Conservation (phyloP, 2,797 vertebrate species). For the Pseudochaenichthys georgianus region DNA sequence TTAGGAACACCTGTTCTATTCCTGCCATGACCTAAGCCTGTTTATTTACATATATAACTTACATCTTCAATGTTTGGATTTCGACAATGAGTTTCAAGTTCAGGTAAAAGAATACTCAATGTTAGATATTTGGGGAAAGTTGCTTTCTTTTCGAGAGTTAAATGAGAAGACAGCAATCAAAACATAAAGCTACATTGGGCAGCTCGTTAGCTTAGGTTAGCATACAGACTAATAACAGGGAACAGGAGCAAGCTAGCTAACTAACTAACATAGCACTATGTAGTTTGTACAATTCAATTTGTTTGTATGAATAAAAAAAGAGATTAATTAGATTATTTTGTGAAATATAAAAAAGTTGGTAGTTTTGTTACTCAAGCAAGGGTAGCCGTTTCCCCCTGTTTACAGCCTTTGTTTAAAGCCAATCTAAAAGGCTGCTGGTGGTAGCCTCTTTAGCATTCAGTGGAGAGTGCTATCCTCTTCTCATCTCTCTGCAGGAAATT, state of each 20-base stretch:
- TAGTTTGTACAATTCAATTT: background rate
- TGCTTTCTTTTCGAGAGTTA: background rate
- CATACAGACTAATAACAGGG: background rate
- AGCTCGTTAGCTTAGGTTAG: background rate
- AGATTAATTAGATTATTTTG: background rate
- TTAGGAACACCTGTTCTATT: background rate
- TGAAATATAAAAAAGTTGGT: background rate
- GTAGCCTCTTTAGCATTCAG: background rate
- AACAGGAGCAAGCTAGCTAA: too few relatives aligned
- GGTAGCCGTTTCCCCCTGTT: background rate
- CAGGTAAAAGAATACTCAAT: background rate
- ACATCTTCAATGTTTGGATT: background rate
- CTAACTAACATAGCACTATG: background rate
- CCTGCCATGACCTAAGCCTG: background rate
- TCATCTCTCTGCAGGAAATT: slow-evolving; percentile 1
- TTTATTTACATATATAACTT: background rate
- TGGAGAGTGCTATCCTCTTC: background rate
- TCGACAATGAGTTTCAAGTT: background rate
- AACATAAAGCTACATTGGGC: too few relatives aligned
- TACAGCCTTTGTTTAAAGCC: background rate
- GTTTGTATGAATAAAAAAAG: background rate
- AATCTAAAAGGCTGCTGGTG: background rate
- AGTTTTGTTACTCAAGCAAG: background rate
- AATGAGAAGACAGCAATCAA: background rate
- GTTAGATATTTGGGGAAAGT: background rate